phyloP scores from a whole-genome alignment of 2,797 vertebrate genomes.

The Ceyx erithaca region DNA sequence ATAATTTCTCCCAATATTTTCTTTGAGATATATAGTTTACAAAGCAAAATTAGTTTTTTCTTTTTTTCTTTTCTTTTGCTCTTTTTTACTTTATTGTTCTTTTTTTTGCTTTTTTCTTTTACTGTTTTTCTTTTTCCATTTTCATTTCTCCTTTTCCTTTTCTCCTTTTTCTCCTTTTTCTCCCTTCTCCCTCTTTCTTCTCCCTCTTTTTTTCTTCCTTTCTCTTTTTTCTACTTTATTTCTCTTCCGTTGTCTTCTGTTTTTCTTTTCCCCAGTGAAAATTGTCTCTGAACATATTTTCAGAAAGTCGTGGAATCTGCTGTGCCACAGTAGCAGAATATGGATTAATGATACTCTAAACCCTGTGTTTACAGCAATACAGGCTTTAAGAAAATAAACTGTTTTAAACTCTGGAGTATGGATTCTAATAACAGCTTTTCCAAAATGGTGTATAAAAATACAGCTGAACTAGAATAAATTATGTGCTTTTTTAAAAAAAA shows the following conservation, averaged over 20 bases:
- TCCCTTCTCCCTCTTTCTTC: background rate
- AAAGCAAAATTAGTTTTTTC: slow-evolving; percentile 24
- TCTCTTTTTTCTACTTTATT: no score
- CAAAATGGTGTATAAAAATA: background rate
- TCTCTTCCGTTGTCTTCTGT: background rate
- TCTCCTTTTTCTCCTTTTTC: no score
- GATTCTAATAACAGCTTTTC: slow-evolving; percentile 10
- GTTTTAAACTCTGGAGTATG: background rate
- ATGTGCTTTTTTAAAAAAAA: background rate
- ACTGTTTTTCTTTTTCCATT: no score
- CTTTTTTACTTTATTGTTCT: no score
- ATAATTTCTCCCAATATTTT: slow-evolving; percentile 34
- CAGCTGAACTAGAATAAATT: slow-evolving; percentile 36
- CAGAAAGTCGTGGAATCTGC: background rate
- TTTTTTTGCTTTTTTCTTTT: no score
- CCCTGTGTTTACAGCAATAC: background rate
- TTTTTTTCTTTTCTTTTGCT: background rate
- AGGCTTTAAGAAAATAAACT: background rate
- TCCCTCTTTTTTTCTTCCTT: no score
- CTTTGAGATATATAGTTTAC: slow-evolving; percentile 23
- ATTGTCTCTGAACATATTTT: slow-evolving; percentile 20
- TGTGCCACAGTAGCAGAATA: background rate
- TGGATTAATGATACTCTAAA: slow-evolving; percentile 12
- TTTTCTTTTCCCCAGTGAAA: background rate
- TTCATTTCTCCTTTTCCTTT: no score